phyloP scores from a whole-genome alignment of 2,797 vertebrate species.

The Onychomys torridus region DNA sequence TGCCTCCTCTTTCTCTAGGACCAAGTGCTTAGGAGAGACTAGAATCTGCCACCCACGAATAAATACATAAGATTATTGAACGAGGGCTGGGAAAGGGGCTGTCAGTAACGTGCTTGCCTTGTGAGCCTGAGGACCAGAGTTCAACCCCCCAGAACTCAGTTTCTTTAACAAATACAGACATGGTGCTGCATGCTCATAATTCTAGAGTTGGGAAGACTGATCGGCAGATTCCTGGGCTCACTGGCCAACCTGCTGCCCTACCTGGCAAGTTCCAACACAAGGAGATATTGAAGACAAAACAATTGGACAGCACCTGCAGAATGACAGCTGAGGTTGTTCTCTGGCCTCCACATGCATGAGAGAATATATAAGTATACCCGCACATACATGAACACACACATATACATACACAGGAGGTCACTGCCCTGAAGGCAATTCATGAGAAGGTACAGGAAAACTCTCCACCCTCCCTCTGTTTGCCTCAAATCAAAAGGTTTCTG shows the following conservation, averaged over 20 bases:
- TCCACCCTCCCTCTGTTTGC: not conserved
- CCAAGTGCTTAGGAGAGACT: not conserved
- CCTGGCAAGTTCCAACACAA: not conserved
- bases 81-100: not conserved
- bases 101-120: not conserved
- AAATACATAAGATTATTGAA: not conserved
- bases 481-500: not conserved
- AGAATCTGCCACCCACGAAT: not conserved
- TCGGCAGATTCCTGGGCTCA: not conserved
- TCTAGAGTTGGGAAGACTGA: not conserved
- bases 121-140: not conserved
- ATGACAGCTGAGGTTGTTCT: not conserved
- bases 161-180: not conserved
- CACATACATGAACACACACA: not conserved
- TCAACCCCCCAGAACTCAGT: not conserved
- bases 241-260: not conserved
- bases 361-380: not conserved
- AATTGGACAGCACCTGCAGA: not conserved
- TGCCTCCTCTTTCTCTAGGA: slow-evolving; percentile 11
- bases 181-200: not conserved
- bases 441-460: not conserved
- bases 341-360: not conserved
- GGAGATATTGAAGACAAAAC: not conserved
- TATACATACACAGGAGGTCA: not conserved
- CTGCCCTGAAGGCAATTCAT: not conserved